A percentile compares a stretch with the other conserved stretches of the same genome.
These are phyloP conservation scores for Hapalemur alaotrensis DNA, from an alignment of 2,797 vertebrate species.

Conservation along the genomic window DNA sequence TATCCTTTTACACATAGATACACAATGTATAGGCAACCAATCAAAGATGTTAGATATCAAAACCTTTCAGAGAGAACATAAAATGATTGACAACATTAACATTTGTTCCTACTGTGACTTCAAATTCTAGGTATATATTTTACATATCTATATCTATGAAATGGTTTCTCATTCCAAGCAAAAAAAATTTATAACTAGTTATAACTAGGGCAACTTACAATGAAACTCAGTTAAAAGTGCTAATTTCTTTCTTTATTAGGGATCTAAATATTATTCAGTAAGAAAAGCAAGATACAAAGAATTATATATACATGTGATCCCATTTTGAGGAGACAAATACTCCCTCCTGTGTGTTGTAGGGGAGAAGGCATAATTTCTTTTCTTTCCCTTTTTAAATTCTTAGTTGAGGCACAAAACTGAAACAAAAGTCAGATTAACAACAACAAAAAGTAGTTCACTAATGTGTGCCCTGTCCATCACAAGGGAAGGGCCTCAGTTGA, in stretches of 20 bases:
- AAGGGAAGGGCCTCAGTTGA: not conserved
- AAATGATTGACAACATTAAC: not conserved
- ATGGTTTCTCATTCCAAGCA: not conserved
- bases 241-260: not conserved
- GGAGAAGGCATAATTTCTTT: not conserved
- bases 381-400: not conserved
- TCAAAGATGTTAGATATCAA: not conserved
- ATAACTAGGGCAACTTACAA: not conserved
- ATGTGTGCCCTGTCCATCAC: not conserved
- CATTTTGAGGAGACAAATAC: not conserved
- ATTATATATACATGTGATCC: not conserved
- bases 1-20: slow-evolving; percentile 21
- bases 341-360: not conserved
- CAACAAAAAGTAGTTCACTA: too few relatives aligned
- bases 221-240: not conserved
- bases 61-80: not conserved
- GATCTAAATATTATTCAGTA: not conserved
- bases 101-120: not conserved
- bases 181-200: slow-evolving; percentile 4
- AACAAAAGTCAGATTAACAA: not conserved
- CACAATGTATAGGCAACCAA: slow-evolving; percentile 18
- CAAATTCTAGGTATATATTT: not conserved
- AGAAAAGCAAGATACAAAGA: not conserved
- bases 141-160: not conserved
- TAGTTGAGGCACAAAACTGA: not conserved